Base-by-base conservation (phyloP, 2,113 vertebrate species). In the Ginglymostoma cirratum region DNA sequence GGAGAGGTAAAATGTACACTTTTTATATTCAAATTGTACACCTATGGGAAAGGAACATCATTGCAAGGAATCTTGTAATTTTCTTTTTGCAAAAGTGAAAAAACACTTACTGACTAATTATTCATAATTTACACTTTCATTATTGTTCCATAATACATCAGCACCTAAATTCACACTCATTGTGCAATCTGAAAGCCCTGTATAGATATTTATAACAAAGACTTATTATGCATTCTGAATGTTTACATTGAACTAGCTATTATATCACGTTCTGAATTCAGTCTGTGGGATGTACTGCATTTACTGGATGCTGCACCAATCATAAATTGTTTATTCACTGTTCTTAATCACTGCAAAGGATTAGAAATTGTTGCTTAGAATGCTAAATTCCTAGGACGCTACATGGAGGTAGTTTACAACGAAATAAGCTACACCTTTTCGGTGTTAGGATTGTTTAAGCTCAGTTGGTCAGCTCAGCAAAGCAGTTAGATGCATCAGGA, bases 231-330 rank as follows among this genome's bases (percentile, higher is more conserved):
- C 94, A 95, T 95, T 72, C 67, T 45, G 69, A 95, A 95, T 95
- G 94, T 95, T 95, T 95, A 95, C 94, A 95, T 95, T 95, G 94
- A 48, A 95, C 45, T 72, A 95, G 67, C n/a, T 93, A 67, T 93
- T 42, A 93, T 34, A 45, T 95, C 14, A n/a, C 52, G 67, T 95
- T 95, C 93, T 15, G 67, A 94, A 70, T 94, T 94, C 94, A 42
- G n/a, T 67, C 65, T 93, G 30, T 92, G 89, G 30, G 61, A 72
- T 95, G 42, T 95, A 95, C 94, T 72, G 94, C 94, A 95, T 70
- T 95, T 95, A 72, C 67, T 14, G 70, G 15, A 48, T 95, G n/a
- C 67, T 95, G 42, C 94, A 95, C 42, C 42, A 45, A 14, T 34
- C 38, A 69, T 95, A 34, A 95, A 48, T 72, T 72, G 38, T 95